Percentiles rank a stretch among this genome's conserved stretches.
phyloP scores from a whole-genome alignment of 2,113 vertebrate species.

The Caranx ignobilis region DNA sequence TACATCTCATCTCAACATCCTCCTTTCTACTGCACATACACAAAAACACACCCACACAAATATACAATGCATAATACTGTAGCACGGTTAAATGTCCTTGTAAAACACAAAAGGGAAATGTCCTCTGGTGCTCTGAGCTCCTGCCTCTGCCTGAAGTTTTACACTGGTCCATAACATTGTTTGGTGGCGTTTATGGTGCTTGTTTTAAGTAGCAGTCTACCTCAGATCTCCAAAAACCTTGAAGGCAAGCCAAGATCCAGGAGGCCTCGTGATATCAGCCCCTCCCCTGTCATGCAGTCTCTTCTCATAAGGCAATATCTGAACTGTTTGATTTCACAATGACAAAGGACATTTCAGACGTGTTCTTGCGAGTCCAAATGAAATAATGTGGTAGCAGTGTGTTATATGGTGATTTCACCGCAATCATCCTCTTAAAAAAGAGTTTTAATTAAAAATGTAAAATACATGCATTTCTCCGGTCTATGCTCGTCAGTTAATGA shows the following conservation, averaged over 20 bases:
- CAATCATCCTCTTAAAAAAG: not conserved
- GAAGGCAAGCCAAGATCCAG: slow-evolving; percentile 51
- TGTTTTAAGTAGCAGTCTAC: slow-evolving; percentile 58
- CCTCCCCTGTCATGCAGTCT: not conserved
- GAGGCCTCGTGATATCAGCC: slow-evolving; percentile 35
- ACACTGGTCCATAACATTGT: slow-evolving; percentile 57
- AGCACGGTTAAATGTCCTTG: slow-evolving; percentile 8
- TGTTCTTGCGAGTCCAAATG: not conserved
- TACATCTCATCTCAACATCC: slow-evolving; percentile 22
- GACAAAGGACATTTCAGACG: not conserved
- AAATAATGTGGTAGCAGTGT: not conserved
- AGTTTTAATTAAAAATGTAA: not conserved
- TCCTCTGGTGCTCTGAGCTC: slow-evolving; percentile 28
- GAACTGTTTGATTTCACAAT: not conserved
- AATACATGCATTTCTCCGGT: not conserved
- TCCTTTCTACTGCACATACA: slow-evolving; percentile 7
- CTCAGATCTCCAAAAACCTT: slow-evolving; percentile 50
- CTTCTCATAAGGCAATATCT: slow-evolving; percentile 2
- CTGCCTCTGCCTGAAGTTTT: slow-evolving; percentile 47
- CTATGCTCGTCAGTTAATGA: slow-evolving; percentile 21
- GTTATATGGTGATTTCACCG: not conserved
- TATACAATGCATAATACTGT: slow-evolving; percentile 1
- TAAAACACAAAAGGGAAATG: slow-evolving; percentile 62
- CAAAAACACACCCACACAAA: slow-evolving; percentile 11
- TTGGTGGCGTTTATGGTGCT: slow-evolving; percentile 69